Conservation (phyloP, 64 coral and sea anemone genomes). For the Stichodactyla helianthus region DNA sequence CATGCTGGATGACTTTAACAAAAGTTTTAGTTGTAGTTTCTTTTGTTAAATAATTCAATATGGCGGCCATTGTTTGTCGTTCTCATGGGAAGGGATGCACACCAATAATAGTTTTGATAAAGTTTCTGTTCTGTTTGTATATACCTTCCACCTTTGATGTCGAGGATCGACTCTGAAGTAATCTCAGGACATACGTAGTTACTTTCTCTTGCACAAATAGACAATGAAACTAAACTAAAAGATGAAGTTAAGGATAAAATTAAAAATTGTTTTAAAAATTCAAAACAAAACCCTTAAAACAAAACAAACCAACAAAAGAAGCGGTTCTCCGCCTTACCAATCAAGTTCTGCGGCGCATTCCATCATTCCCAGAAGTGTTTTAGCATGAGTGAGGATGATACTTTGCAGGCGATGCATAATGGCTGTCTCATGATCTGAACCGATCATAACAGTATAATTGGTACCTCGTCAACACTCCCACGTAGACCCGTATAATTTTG, state of each 20-base stretch:
- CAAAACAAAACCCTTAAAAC: too few species aligned
- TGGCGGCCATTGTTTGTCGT: too few species aligned
- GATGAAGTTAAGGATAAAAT: too few species aligned
- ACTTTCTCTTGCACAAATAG: constrained; percentile 80
- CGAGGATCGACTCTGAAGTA: constrained; percentile 59
- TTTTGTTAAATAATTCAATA: too few species aligned
- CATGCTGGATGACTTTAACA: too few species aligned
- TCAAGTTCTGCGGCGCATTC: constrained; percentile 93
- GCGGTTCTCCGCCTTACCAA: constrained; percentile 46
- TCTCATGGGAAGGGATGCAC: too few species aligned
- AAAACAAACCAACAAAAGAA: not conserved
- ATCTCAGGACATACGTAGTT: constrained; percentile 85
- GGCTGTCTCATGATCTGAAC: constrained; percentile 90
- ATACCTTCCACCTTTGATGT: constrained; percentile 93
- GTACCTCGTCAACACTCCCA: not conserved
- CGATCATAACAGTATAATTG: not conserved
- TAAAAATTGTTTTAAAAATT: too few species aligned
- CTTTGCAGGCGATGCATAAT: constrained; percentile 96
- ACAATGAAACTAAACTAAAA: constrained; percentile 83
- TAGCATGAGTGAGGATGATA: constrained; percentile 75
- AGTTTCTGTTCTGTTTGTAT: not conserved
- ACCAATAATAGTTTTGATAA: too few species aligned
- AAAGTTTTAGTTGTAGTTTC: too few species aligned
- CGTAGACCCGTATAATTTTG: not conserved
- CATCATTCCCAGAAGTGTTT: constrained; percentile 81